Evolutionary conservation across 2,888 invertebrate genomes (phyloP).

Genomic region (Autographa gamma): DNA sequence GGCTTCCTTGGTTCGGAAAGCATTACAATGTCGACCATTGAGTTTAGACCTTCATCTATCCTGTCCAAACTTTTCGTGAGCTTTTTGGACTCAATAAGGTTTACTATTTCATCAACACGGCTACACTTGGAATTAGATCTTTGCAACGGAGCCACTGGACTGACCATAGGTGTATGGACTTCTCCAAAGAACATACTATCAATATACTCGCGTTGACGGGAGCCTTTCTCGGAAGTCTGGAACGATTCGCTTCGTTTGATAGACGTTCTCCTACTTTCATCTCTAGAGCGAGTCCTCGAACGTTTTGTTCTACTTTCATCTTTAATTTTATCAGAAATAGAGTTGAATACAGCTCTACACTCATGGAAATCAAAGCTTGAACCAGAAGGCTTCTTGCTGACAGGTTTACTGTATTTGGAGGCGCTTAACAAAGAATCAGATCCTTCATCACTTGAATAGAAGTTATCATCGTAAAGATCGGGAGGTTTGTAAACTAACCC

Average conservation of each 20-base stretch:
- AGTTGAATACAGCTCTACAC: constrained; percentile 89
- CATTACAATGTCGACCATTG: constrained; percentile 92
- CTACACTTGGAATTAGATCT: constrained; percentile 79
- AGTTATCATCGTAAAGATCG: constrained; percentile 88
- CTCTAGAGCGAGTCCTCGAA: constrained; percentile 79
- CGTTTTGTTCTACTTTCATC: constrained; percentile 74
- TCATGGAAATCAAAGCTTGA: constrained; percentile 84
- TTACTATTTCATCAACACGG: constrained; percentile 86
- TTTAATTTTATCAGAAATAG: constrained; percentile 87
- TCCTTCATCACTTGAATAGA: constrained; percentile 91
- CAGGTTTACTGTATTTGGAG: constrained; percentile 82
- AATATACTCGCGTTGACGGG: constrained; percentile 85
- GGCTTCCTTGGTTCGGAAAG: constrained; percentile 87
- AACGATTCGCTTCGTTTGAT: constrained; percentile 87
- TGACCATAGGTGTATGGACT: constrained; percentile 76
- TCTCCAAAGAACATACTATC: constrained; percentile 90
- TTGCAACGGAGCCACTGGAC: constrained; percentile 61
- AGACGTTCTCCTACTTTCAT: constrained; percentile 75
- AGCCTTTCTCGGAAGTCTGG: constrained; percentile 82
- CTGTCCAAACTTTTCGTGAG: constrained; percentile 94
- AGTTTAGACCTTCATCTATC: constrained; percentile 92
- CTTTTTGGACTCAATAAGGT: constrained; percentile 89
- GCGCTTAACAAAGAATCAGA: constrained; percentile 92
- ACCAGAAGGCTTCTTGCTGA: constrained; percentile 76
- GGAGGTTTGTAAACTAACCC: constrained; percentile 87